Conservation (phyloP, 2,113 vertebrate genomes). For the Cyanistes caeruleus region DNA sequence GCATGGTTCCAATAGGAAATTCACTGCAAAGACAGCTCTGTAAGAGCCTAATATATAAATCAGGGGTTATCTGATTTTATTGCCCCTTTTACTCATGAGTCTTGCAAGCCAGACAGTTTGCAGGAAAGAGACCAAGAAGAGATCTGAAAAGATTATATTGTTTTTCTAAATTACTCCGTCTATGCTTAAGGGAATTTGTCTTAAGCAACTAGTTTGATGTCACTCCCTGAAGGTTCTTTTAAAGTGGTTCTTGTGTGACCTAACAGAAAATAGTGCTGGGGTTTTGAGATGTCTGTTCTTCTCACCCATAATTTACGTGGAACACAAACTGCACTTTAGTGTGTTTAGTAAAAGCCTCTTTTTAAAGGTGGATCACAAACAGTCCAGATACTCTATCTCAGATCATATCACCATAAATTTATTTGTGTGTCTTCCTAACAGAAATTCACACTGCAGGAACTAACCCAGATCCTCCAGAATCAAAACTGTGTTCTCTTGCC, state of each 20-base stretch:
- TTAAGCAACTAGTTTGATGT: conserved; percentile 1
- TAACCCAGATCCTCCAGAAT: neutral
- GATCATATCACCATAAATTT: neutral
- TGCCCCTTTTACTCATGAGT: neutral
- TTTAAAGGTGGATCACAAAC: neutral
- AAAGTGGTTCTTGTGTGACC: neutral
- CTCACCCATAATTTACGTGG: conserved; percentile 8
- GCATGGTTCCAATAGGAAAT: neutral
- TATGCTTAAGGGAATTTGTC: neutral
- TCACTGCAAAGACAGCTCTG: neutral
- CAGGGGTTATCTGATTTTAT: neutral
- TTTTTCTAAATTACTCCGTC: conserved; percentile 3
- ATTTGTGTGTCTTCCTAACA: neutral
- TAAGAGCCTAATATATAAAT: neutral
- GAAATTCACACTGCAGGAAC: conserved; percentile 5
- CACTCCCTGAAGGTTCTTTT: neutral
- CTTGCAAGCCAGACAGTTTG: neutral
- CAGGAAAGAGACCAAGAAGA: neutral
- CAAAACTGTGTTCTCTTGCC: neutral
- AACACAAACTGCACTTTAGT: neutral
- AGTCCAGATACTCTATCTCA: neutral
- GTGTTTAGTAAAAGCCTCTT: neutral
- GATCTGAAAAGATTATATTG: neutral
- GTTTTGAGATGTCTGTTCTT: conserved; percentile 10
- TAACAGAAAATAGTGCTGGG: conserved; percentile 37